Evolutionary conservation across 2,888 invertebrate genomes (phyloP).

Genomic region (Catocala nupta): DNA sequence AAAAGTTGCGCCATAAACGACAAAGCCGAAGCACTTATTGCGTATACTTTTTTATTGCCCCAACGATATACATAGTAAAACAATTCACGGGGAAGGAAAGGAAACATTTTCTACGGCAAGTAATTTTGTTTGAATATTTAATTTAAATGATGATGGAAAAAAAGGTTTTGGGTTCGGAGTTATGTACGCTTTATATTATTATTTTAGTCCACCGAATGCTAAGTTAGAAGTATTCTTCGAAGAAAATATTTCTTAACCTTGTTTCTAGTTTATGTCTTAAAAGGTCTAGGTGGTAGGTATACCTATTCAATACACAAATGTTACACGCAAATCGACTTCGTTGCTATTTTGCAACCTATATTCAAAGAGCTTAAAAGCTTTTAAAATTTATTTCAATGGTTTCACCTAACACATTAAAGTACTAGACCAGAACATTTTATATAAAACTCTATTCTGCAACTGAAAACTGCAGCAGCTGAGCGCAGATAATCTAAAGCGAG

Average conservation of each 20-base stretch:
- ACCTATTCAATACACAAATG: too few species aligned
- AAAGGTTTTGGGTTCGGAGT: constrained; percentile 13
- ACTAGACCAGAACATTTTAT: constrained; percentile 1
- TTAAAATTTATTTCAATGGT: not conserved
- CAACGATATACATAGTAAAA: constrained; percentile 56
- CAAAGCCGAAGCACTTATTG: constrained; percentile 63
- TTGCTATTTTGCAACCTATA: too few species aligned
- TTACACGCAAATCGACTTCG: too few species aligned
- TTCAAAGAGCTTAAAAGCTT: too few species aligned
- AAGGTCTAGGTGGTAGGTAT: too few species aligned
- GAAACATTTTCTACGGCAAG: constrained; percentile 35
- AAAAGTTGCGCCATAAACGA: constrained; percentile 79
- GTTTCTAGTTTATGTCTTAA: too few species aligned
- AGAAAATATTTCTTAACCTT: too few species aligned
- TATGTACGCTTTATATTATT: constrained; percentile 1
- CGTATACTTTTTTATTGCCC: constrained; percentile 62
- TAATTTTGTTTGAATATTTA: constrained; percentile 56
- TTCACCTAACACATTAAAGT: not conserved
- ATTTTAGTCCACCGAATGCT: too few species aligned
- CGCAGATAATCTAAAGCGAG: constrained; percentile 39
- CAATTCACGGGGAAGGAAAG: constrained; percentile 53
- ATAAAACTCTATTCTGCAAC: constrained; percentile 11
- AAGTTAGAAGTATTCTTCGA: too few species aligned
- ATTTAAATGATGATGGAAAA: constrained; percentile 44
- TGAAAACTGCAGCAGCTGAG: constrained; percentile 13